Percentiles rank a stretch among this genome's conserved stretches.
Evolutionary conservation across 1,140 invertebrate species (phyloP).

Genomic region (Paramacrobiotus metropolitanus): DNA sequence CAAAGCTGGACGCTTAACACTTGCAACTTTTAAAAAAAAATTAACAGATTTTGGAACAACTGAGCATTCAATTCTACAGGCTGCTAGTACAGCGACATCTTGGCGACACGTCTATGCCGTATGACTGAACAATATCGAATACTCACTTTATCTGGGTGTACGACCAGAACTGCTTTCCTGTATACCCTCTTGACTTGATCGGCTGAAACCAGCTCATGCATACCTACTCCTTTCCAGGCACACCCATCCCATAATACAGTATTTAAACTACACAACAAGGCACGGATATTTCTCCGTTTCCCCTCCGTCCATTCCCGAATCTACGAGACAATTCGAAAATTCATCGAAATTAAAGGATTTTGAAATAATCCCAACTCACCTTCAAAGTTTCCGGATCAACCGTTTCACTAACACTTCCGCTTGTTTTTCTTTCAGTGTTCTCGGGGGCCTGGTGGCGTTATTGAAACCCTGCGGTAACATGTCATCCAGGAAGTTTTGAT

Average conservation of each 20-base stretch:
- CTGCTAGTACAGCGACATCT: too few relatives aligned
- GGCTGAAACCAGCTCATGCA: constrained; percentile 69
- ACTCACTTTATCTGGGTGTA: constrained; percentile 89
- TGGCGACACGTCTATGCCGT: too few relatives aligned
- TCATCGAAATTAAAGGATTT: constrained; percentile 6
- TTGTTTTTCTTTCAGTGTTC: background rate
- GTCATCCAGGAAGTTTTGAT: background rate
- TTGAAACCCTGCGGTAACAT: background rate
- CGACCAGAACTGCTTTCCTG: constrained; percentile 73
- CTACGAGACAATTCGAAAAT: constrained; percentile 19
- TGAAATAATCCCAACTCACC: constrained; percentile 4
- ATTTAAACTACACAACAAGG: constrained; percentile 74
- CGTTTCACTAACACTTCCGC: background rate
- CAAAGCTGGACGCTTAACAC: too few relatives aligned
- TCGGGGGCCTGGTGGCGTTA: background rate
- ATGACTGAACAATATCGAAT: constrained; percentile 4
- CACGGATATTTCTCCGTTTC: constrained; percentile 85
- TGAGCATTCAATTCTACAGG: too few relatives aligned
- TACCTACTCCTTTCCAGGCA: constrained; percentile 63
- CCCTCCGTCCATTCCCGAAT: constrained; percentile 65
- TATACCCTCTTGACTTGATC: constrained; percentile 89
- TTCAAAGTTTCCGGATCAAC: background rate
- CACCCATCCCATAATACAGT: constrained; percentile 79
- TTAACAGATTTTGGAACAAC: too few relatives aligned
- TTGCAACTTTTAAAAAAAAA: too few relatives aligned